Evolutionary conservation across 2,888 invertebrate species (phyloP).

Genomic region (Drosophila mimetica): DNA sequence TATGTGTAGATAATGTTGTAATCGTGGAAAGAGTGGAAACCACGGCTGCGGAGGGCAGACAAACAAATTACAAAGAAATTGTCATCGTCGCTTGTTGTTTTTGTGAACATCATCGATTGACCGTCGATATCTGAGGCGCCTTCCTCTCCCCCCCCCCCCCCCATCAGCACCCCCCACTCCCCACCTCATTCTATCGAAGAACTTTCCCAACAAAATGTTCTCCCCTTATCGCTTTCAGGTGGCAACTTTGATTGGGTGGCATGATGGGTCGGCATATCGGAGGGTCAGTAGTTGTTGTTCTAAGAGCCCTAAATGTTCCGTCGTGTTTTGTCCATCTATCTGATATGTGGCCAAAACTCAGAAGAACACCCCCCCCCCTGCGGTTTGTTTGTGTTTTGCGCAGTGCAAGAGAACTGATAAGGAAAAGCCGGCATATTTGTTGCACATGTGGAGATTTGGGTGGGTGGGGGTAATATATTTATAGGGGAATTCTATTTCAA

Average conservation of each 20-base stretch:
- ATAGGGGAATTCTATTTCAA: not conserved
- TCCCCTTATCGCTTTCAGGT: conserved; percentile 44
- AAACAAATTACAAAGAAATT: conserved; percentile 80
- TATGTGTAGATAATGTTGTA: not conserved
- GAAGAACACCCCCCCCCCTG: not conserved
- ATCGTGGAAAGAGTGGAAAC: not conserved
- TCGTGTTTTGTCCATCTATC: conserved; percentile 24
- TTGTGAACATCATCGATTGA: conserved; percentile 56
- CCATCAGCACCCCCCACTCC: not conserved
- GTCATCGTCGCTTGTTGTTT: conserved; percentile 34
- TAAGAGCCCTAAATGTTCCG: conserved; percentile 33
- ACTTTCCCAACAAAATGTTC: conserved; percentile 33
- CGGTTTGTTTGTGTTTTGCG: conserved; percentile 48
- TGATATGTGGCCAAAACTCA: not conserved
- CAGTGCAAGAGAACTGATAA: conserved; percentile 56
- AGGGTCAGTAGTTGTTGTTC: conserved; percentile 13
- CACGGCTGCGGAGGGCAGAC: conserved; percentile 27
- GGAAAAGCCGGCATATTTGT: conserved; percentile 35
- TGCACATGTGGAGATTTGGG: conserved; percentile 18
- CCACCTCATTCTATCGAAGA: not conserved
- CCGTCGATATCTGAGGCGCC: conserved; percentile 31
- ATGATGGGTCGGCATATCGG: not conserved
- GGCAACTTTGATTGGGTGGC: conserved; percentile 21
- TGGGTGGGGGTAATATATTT: not conserved
- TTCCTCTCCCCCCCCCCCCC: conserved; percentile 7